Percentiles rank a stretch among this genome's conserved stretches.
These are phyloP conservation scores for Vipera latastei DNA, from an alignment of 2,797 vertebrate species.

Conservation along the genomic window DNA sequence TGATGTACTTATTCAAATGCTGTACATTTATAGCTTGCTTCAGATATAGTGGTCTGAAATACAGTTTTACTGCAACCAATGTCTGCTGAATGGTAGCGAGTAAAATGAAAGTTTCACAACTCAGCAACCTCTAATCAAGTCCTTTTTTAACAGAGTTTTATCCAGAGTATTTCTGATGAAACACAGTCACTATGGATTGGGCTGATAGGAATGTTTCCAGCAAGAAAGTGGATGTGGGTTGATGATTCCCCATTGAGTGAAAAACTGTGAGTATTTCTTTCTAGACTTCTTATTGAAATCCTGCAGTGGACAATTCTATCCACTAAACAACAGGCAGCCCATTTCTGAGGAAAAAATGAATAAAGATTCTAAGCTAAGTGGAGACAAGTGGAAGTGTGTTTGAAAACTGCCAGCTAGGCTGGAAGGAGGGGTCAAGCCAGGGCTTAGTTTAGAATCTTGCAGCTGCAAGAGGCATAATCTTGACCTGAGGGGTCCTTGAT, in stretches of 20 bases:
- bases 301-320: background rate
- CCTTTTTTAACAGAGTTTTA: constrained; percentile 35
- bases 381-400: too few relatives aligned
- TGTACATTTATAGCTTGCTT: background rate
- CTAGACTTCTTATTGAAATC: background rate
- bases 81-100: background rate
- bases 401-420: too few relatives aligned
- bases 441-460: too few relatives aligned
- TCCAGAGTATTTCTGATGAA: constrained; percentile 33
- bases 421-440: too few relatives aligned
- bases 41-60: background rate
- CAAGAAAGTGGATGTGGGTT: constrained; percentile 45
- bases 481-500: too few relatives aligned
- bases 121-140: background rate
- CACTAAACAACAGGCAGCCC: background rate
- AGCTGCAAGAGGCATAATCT: too few relatives aligned
- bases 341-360: background rate
- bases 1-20: background rate
- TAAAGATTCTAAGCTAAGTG: too few relatives aligned
- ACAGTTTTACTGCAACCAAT: background rate
- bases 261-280: constrained; percentile 30
- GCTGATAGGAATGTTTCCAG: constrained; percentile 27
- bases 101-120: background rate
- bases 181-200: constrained; percentile 52
- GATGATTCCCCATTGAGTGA: constrained; percentile 37